phyloP scores from a whole-genome alignment of 2,113 vertebrate genomes.

The Heterotis niloticus region DNA sequence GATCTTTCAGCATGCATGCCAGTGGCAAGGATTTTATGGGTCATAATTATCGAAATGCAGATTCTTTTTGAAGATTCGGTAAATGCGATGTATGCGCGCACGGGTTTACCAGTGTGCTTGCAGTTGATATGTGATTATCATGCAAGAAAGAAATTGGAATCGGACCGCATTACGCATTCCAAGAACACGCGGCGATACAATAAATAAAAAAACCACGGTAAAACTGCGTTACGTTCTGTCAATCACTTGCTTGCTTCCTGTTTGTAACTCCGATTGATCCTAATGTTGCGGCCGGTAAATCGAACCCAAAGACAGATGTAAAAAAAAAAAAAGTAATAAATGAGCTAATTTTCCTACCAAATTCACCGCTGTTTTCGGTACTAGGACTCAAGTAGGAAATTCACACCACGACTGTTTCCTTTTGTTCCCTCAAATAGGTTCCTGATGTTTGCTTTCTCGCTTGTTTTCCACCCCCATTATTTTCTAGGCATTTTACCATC shows the following conservation, averaged over 20 bases:
- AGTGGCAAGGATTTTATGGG: slow-evolving; percentile 69
- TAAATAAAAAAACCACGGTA: neutral
- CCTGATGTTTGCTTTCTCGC: no score
- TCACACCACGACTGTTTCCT: no score
- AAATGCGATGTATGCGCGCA: slow-evolving; percentile 19
- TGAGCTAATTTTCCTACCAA: no score
- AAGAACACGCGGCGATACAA: neutral
- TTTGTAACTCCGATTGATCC: no score
- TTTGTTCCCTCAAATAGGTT: no score
- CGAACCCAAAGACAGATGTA: no score
- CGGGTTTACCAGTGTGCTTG: slow-evolving; percentile 24
- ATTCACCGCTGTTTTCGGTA: no score
- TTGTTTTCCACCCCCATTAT: no score
- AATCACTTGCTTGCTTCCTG: neutral
- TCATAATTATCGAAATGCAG: slow-evolving; percentile 71
- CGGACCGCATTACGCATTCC: neutral
- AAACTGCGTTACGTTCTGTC: neutral
- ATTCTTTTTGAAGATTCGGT: slow-evolving; percentile 44
- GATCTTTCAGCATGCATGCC: slow-evolving; percentile 67
- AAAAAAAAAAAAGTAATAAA: no score
- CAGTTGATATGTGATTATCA: slow-evolving; percentile 8
- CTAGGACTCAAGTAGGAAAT: no score
- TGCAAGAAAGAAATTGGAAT: neutral
- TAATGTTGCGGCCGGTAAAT: no score
- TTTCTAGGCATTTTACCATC: no score